Evolutionary conservation across 2,888 invertebrate genomes (phyloP).

Genomic region (Eupithecia centaureata): DNA sequence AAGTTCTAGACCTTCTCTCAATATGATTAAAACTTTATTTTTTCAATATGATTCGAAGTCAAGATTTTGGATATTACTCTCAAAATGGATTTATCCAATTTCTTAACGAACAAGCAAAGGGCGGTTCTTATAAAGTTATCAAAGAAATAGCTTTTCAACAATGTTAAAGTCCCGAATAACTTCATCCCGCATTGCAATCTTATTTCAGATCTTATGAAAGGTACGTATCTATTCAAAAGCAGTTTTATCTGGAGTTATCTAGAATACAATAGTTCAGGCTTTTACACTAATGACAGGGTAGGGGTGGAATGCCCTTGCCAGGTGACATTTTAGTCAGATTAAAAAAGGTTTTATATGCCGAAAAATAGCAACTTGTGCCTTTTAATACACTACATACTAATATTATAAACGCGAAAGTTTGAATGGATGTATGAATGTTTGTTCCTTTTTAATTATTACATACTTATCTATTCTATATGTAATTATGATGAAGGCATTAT

Average conservation of each 20-base stretch:
- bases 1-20: too few relatives aligned
- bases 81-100: neutral
- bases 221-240: slow-evolving; percentile 7
- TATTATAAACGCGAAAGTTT: too few relatives aligned
- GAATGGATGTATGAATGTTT: too few relatives aligned
- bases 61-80: too few relatives aligned
- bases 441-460: too few relatives aligned
- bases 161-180: slow-evolving; percentile 13
- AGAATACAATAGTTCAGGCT: slow-evolving; percentile 24
- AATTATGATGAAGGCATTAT: too few relatives aligned
- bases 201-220: slow-evolving; percentile 21
- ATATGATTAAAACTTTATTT: too few relatives aligned
- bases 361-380: neutral
- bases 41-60: too few relatives aligned
- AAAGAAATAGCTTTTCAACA: neutral
- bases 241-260: slow-evolving; percentile 8
- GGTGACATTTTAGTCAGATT: neutral
- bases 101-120: neutral
- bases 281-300: slow-evolving; percentile 34
- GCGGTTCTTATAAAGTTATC: neutral
- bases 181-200: slow-evolving; percentile 19
- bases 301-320: neutral
- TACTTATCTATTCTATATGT: too few relatives aligned
- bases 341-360: too few relatives aligned
- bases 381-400: neutral